Conservation (phyloP, 1,140 invertebrate species). For the Caerostris darwini region DNA sequence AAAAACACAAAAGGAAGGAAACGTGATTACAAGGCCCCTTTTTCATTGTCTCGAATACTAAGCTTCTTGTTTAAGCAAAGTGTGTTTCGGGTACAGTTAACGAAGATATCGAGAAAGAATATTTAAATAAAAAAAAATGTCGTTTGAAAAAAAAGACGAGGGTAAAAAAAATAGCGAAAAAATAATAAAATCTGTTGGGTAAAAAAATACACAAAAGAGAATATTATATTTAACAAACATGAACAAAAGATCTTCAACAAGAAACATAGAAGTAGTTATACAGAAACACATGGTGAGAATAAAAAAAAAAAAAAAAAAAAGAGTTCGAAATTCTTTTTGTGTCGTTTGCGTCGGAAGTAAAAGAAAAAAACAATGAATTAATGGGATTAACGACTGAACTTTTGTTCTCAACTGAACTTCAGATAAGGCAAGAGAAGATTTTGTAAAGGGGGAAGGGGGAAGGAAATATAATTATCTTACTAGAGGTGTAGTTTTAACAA, state of each 20-base stretch:
- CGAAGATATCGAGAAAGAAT: too few relatives aligned
- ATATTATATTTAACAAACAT: slow-evolving; percentile 3
- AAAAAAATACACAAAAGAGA: background rate
- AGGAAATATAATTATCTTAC: background rate
- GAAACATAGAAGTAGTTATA: background rate
- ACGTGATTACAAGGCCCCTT: too few relatives aligned
- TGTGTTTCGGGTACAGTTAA: too few relatives aligned
- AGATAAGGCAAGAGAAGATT: slow-evolving; percentile 3
- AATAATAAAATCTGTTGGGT: background rate
- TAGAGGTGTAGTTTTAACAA: background rate
- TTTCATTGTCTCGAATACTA: too few relatives aligned
- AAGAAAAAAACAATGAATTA: slow-evolving; percentile 26
- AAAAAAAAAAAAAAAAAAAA: slow-evolving; percentile 4
- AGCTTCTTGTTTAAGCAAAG: too few relatives aligned
- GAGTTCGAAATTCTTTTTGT: background rate
- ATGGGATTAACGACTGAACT: slow-evolving; percentile 56
- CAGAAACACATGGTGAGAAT: background rate
- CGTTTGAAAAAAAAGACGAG: background rate
- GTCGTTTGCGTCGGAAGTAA: background rate
- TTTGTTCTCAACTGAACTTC: slow-evolving; percentile 6
- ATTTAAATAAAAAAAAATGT: too few relatives aligned
- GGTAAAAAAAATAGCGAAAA: too few relatives aligned
- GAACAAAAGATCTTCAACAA: background rate
- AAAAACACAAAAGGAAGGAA: too few relatives aligned
- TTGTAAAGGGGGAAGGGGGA: background rate